Conservation (phyloP, 2,797 vertebrate genomes). For the Acomys russatus region DNA sequence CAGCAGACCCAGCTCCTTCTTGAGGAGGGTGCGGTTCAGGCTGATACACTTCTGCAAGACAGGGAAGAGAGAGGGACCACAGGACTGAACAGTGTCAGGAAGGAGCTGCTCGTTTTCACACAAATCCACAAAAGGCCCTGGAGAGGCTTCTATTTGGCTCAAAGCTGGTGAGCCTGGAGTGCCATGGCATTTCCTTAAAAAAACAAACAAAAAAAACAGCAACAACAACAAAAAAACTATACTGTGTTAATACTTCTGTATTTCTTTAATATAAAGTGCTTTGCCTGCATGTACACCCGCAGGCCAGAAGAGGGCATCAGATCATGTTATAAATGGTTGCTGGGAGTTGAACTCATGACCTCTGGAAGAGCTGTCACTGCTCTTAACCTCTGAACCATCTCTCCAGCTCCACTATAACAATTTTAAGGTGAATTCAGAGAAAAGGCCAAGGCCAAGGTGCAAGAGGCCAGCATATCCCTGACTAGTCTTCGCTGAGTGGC, state of each 20-base stretch:
- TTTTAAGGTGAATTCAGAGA: neutral
- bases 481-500: neutral
- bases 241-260: too few relatives aligned
- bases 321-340: too few relatives aligned
- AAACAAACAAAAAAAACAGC: too few relatives aligned
- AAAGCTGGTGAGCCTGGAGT: accelerated
- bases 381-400: too few relatives aligned
- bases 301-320: too few relatives aligned
- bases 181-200: neutral
- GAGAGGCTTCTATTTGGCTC: accelerated
- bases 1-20: constrained; percentile 91
- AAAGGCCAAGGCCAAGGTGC: neutral
- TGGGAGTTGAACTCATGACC: too few relatives aligned
- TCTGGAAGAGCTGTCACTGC: too few relatives aligned
- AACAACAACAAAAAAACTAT: too few relatives aligned
- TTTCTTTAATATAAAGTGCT: too few relatives aligned
- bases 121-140: accelerated
- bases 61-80: too few relatives aligned
- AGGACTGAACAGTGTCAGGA: too few relatives aligned
- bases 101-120: neutral
- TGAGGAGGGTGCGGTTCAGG: constrained; percentile 94
- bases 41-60: constrained; percentile 90
- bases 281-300: too few relatives aligned
- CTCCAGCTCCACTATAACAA: neutral
- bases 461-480: neutral